A percentile compares a stretch with the other conserved stretches of the same genome.
Evolutionary conservation across 2,888 invertebrate genomes (phyloP).

Genomic region (Lottia gigantea): DNA sequence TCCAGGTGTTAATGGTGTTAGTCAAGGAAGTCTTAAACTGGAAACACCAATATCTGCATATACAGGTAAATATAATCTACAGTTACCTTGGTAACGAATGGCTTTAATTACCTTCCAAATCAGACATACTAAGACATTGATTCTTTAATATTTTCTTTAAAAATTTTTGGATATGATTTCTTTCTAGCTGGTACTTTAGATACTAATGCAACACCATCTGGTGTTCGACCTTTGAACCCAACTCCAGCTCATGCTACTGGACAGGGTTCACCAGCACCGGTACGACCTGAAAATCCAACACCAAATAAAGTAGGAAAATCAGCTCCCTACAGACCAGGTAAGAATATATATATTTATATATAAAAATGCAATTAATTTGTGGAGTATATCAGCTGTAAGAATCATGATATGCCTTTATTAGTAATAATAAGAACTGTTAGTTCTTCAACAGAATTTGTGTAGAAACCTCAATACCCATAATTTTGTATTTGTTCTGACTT

Average conservation of each 20-base stretch:
- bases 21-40: neutral
- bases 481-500: neutral
- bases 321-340: constrained; percentile 54
- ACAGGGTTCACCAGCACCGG: constrained; percentile 58
- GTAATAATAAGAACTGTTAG: no score
- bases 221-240: constrained; percentile 63
- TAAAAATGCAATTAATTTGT: no score
- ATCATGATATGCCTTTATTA: no score
- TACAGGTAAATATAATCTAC: constrained; percentile 37
- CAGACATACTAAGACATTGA: no score
- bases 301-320: constrained; percentile 56
- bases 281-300: constrained; percentile 62
- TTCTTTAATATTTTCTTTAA: no score
- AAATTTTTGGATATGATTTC: no score
- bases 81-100: no score
- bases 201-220: constrained; percentile 48
- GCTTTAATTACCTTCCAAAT: no score
- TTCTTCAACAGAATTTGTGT: no score
- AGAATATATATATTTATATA: constrained; percentile 12
- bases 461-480: no score
- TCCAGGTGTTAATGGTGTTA: constrained; percentile 37
- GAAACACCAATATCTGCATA: constrained; percentile 52
- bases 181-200: constrained; percentile 26
- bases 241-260: constrained; percentile 64
- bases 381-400: neutral